Percentiles rank a stretch among this genome's conserved stretches.
Conservation (phyloP, 2,113 vertebrate genomes). For the Puntigrus tetrazona region DNA sequence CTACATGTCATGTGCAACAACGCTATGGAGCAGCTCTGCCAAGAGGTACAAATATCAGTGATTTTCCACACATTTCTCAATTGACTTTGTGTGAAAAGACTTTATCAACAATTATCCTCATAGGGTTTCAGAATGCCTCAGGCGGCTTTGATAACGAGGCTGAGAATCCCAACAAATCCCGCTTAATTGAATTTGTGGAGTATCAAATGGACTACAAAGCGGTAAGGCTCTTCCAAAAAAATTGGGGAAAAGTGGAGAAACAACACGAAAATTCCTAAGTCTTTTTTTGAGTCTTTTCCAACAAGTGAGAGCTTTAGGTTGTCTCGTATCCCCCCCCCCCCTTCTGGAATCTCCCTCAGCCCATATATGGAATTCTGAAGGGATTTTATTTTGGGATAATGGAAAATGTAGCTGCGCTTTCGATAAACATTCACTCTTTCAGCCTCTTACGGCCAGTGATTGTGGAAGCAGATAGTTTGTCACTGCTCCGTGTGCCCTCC, state of each 20-base stretch:
- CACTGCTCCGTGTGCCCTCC: constrained; percentile 41
- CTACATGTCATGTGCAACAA: not conserved
- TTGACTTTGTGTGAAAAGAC: constrained; percentile 18
- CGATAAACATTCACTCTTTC: constrained; percentile 77
- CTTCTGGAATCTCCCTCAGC: constrained; percentile 62
- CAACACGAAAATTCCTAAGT: constrained; percentile 56
- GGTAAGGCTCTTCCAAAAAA: constrained; percentile 11
- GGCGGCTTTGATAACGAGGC: constrained; percentile 31
- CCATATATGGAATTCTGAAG: constrained; percentile 75
- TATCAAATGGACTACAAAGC: constrained; percentile 29
- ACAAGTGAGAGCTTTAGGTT: constrained; percentile 60
- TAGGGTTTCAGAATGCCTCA: not conserved
- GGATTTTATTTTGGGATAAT: constrained; percentile 73
- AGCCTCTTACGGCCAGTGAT: constrained; percentile 67
- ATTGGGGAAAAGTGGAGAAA: constrained; percentile 1
- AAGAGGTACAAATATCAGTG: not conserved
- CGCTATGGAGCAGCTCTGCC: not conserved
- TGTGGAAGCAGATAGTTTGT: constrained; percentile 71
- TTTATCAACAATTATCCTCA: constrained; percentile 3
- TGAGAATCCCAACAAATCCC: not conserved
- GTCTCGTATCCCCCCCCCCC: constrained; percentile 53
- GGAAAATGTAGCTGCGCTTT: constrained; percentile 76
- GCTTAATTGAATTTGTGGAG: constrained; percentile 43
- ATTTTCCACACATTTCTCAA: constrained; percentile 18
- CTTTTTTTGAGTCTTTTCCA: constrained; percentile 53